These are phyloP conservation scores for Toxotes jaculatrix DNA, from an alignment of 2,113 vertebrate species.

Conservation along the genomic window DNA sequence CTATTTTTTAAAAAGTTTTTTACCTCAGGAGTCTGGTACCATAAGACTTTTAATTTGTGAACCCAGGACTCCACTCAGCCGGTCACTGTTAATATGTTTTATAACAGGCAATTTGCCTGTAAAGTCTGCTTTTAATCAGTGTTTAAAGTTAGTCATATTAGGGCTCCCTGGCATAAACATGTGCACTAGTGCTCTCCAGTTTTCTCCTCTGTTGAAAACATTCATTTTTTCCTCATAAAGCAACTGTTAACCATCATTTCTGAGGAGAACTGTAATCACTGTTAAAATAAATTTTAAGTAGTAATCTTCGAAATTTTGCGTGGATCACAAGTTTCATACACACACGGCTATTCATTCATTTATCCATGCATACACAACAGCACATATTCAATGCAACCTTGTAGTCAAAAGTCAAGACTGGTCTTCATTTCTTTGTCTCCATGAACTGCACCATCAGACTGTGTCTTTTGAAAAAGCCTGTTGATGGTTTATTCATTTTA, in stretches of 20 bases:
- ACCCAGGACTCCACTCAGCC: background rate
- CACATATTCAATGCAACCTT: background rate
- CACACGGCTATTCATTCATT: background rate
- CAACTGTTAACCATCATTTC: background rate
- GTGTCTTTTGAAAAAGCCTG: conserved; percentile 84
- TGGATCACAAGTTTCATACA: background rate
- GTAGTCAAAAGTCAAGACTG: background rate
- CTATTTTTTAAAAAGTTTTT: background rate
- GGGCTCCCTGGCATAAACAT: background rate
- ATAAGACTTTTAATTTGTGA: background rate
- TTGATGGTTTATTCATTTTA: conserved; percentile 86
- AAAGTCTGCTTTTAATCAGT: background rate
- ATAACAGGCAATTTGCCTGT: background rate
- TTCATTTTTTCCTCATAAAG: background rate
- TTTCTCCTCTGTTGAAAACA: background rate
- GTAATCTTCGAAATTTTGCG: background rate
- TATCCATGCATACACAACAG: conserved; percentile 12
- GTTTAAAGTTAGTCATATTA: background rate
- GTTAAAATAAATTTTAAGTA: conserved; percentile 11
- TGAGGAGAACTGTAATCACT: background rate
- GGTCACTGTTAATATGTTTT: conserved; percentile 8
- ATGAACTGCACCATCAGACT: conserved; percentile 53
- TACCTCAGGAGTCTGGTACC: conserved; percentile 8
- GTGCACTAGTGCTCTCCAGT: background rate
- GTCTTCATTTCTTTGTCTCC: background rate